A percentile compares a stretch with the other conserved stretches of the same genome.
These are phyloP conservation scores for Lepisosteus osseus DNA, from an alignment of 2,113 vertebrate species.

Conservation along the genomic window DNA sequence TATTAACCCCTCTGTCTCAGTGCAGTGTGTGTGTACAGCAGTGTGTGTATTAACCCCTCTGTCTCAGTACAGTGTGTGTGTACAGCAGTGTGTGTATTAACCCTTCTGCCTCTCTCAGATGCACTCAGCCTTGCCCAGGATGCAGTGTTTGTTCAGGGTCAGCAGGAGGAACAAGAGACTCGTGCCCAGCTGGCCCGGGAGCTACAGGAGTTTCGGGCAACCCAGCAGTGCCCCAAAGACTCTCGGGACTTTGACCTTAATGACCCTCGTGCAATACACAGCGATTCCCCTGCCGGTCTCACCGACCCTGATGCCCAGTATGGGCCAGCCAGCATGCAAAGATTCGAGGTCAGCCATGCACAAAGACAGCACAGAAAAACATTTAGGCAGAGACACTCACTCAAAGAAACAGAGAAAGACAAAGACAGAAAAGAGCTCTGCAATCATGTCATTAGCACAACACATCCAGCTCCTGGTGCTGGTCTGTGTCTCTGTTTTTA, in stretches of 20 bases:
- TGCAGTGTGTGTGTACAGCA: too few relatives aligned
- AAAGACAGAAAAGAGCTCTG: not conserved
- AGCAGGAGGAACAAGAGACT: constrained; percentile 41
- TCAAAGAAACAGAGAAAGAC: not conserved
- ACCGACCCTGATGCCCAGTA: constrained; percentile 34
- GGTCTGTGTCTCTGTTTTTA: too few relatives aligned
- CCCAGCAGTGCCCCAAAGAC: constrained; percentile 50
- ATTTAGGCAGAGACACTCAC: not conserved
- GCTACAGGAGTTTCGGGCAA: constrained; percentile 43
- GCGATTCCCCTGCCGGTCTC: constrained; percentile 27
- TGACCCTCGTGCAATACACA: constrained; percentile 42
- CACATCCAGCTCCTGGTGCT: too few relatives aligned
- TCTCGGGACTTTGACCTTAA: constrained; percentile 56
- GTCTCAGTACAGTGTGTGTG: not conserved
- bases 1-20: too few relatives aligned
- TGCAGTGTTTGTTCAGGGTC: constrained; percentile 38
- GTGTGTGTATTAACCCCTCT: not conserved
- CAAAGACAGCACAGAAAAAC: too few relatives aligned
- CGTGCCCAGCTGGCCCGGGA: constrained; percentile 35
- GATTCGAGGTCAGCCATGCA: constrained; percentile 51
- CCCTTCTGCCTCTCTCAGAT: constrained; percentile 37
- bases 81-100: too few relatives aligned
- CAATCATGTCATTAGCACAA: not conserved
- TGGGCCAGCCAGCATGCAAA: constrained; percentile 65
- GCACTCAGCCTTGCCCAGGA: constrained; percentile 39